phyloP scores from a whole-genome alignment of 1,140 invertebrate genomes.

The Temnothorax curvispinosus region DNA sequence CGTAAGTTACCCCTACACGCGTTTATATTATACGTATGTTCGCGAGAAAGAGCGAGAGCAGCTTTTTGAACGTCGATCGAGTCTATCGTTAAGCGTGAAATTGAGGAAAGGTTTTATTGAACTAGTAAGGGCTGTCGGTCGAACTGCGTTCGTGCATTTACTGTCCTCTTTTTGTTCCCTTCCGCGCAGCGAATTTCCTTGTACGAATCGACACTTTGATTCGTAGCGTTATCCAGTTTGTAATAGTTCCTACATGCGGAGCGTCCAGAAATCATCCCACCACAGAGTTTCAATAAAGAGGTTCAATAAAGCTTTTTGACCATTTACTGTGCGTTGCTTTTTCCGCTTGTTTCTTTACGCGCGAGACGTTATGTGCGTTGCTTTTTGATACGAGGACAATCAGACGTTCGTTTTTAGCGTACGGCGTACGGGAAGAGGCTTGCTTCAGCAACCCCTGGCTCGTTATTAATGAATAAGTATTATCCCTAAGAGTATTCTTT shows the following conservation, averaged over 20 bases:
- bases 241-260: conserved; percentile 70
- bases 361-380: conserved; percentile 31
- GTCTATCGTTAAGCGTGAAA: conserved; percentile 27
- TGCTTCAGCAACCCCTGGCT: conserved; percentile 11
- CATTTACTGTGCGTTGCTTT: conserved; percentile 38
- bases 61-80: conserved; percentile 38
- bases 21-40: conserved; percentile 29
- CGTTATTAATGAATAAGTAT: conserved; percentile 34
- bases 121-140: conserved; percentile 10
- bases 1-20: conserved; percentile 14
- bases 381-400: conserved; percentile 63
- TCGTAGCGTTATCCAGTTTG: conserved; percentile 44
- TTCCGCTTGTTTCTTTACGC: conserved; percentile 31
- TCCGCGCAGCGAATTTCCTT: conserved; percentile 5
- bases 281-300: conserved; percentile 22
- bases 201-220: conserved; percentile 31
- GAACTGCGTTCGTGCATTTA: conserved; percentile 63
- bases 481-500: conserved; percentile 6
- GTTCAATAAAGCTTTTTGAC: conserved; percentile 73
- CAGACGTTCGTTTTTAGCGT: conserved; percentile 47
- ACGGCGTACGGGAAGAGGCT: not conserved
- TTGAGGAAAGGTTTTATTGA: conserved; percentile 68
- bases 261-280: conserved; percentile 27
- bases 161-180: conserved; percentile 2
- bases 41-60: conserved; percentile 35